These are phyloP conservation scores for Eucriotettix oculatus DNA, from an alignment of 2,888 invertebrate genomes.

Conservation along the genomic window DNA sequence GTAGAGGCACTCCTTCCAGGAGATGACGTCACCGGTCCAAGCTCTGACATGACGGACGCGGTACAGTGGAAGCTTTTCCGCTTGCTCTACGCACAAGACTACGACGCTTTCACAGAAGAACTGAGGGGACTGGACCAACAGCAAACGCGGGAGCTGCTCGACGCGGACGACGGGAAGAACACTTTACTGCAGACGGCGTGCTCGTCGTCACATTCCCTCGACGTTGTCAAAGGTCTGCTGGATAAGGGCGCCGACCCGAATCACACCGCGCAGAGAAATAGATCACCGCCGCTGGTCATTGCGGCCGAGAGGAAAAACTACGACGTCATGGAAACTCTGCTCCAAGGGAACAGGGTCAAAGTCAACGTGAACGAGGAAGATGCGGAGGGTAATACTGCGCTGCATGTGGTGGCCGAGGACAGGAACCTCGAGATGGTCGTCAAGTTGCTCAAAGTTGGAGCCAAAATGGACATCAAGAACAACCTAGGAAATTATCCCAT, in stretches of 20 bases:
- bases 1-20: too few relatives aligned
- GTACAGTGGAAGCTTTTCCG: too few relatives aligned
- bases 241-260: slow-evolving; percentile 1
- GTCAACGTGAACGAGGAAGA: slow-evolving; percentile 1
- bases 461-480: slow-evolving; percentile 1
- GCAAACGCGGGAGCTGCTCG: too few relatives aligned
- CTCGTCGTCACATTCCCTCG: background rate
- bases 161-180: background rate
- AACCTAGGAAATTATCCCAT: background rate
- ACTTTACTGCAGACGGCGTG: slow-evolving; percentile 2
- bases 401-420: slow-evolving; percentile 2
- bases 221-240: background rate
- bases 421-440: background rate
- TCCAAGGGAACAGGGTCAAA: background rate
- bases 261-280: background rate
- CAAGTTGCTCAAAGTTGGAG: background rate
- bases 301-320: background rate
- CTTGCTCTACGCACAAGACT: too few relatives aligned
- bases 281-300: slow-evolving; percentile 1
- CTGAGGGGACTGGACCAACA: too few relatives aligned
- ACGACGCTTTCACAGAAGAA: too few relatives aligned
- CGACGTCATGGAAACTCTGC: background rate
- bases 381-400: slow-evolving; percentile 1
- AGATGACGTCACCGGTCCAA: too few relatives aligned
- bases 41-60: too few relatives aligned